Evolutionary conservation across 2,888 invertebrate species (phyloP).

Genomic region (Cyaniris semiargus): DNA sequence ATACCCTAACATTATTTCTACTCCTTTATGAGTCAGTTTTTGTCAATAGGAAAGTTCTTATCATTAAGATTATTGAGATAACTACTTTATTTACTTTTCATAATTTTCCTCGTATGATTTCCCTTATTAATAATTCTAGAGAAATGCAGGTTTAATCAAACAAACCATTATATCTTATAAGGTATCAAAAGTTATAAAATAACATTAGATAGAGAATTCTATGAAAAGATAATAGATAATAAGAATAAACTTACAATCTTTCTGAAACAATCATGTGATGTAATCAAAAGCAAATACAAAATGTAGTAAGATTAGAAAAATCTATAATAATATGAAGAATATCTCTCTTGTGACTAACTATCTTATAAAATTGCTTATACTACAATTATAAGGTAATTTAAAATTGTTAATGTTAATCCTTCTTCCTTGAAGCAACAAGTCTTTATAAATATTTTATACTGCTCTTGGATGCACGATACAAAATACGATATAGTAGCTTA

Average conservation of each 20-base stretch:
- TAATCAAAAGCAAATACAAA: no score
- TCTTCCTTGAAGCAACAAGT: no score
- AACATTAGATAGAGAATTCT: background rate
- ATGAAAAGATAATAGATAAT: background rate
- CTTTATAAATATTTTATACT: no score
- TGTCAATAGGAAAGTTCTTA: slow-evolving; percentile 1
- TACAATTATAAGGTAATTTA: no score
- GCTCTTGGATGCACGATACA: background rate
- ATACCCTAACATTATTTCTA: background rate
- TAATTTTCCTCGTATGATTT: background rate
- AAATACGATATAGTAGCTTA: background rate
- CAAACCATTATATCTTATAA: background rate
- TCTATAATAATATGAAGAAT: no score
- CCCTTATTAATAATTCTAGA: background rate
- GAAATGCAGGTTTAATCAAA: background rate
- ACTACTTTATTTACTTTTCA: background rate
- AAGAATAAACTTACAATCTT: background rate
- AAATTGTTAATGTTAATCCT: no score
- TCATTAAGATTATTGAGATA: slow-evolving; percentile 1
- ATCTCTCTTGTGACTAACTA: no score
- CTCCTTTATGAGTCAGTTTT: background rate
- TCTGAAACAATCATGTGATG: background rate
- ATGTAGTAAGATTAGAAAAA: no score
- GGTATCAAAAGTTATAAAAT: background rate
- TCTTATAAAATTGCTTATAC: no score